These are phyloP conservation scores for Agapostemon virescens DNA, from an alignment of 2,888 invertebrate genomes.

Conservation along the genomic window DNA sequence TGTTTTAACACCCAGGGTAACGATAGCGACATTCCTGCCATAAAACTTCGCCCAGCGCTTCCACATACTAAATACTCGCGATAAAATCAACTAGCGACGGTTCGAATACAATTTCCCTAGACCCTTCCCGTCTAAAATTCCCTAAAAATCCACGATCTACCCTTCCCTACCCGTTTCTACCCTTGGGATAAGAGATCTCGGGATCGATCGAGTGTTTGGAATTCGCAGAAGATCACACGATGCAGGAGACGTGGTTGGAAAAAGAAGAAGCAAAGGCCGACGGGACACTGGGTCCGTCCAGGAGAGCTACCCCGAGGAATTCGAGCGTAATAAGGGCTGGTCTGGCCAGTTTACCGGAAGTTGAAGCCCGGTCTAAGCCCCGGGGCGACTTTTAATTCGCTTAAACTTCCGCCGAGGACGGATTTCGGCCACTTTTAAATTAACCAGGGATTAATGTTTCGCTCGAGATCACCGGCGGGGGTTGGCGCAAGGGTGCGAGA, in stretches of 20 bases:
- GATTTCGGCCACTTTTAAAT: conserved; percentile 37
- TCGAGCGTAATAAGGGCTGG: conserved; percentile 29
- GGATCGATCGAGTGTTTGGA: conserved; percentile 25
- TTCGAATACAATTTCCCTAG: background rate
- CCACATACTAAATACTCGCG: no score
- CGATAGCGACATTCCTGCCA: no score
- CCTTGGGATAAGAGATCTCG: no score
- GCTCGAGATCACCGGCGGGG: background rate
- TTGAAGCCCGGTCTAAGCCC: conserved; percentile 15
- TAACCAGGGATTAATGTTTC: conserved; percentile 41
- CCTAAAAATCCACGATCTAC: background rate
- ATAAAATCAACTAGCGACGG: no score
- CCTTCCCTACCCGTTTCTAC: no score
- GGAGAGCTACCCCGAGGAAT: conserved; percentile 5
- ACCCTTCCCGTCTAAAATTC: background rate
- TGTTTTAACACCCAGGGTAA: no score
- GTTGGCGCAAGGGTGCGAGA: background rate
- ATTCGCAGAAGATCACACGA: conserved; percentile 9
- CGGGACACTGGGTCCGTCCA: background rate
- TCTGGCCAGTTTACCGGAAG: conserved; percentile 28
- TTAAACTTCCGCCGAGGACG: background rate
- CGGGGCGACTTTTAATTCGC: conserved; percentile 44
- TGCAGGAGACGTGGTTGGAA: background rate
- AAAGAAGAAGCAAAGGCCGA: background rate
- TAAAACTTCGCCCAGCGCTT: no score